Conservation (phyloP, 2,888 invertebrate genomes). For the Thymelicus acteon region DNA sequence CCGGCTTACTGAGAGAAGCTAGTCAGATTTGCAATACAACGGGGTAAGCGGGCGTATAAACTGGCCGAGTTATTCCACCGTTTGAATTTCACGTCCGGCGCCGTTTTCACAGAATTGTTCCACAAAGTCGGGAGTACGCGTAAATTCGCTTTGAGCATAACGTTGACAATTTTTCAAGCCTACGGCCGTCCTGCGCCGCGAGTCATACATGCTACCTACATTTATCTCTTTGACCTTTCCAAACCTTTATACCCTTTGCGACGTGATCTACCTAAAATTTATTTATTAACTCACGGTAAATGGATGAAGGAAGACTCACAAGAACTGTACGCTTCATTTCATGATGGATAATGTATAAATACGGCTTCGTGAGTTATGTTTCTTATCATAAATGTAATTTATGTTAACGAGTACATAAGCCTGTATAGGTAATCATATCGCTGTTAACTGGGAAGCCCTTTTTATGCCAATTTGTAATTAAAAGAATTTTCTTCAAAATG, state of each 20-base stretch:
- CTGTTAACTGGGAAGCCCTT: neutral
- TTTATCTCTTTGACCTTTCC: constrained; percentile 30
- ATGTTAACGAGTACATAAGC: neutral
- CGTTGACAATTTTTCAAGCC: constrained; percentile 22
- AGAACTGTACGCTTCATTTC: constrained; percentile 12
- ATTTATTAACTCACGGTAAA: constrained; percentile 30
- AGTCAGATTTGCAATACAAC: constrained; percentile 29
- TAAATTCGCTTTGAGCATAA: constrained; percentile 10
- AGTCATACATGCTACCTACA: constrained; percentile 17
- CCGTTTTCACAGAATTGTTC: constrained; percentile 26
- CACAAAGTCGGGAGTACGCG: constrained; percentile 13
- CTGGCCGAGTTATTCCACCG: constrained; percentile 28
- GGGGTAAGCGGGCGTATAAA: constrained; percentile 27
- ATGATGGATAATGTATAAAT: constrained; percentile 1
- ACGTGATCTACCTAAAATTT: constrained; percentile 25
- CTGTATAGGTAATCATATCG: neutral
- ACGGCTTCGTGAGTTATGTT: constrained; percentile 16
- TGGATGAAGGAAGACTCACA: constrained; percentile 20
- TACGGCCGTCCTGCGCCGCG: constrained; percentile 11
- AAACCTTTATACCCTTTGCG: constrained; percentile 27
- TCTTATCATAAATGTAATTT: neutral
- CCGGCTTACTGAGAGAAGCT: constrained; percentile 15
- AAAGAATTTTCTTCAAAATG: neutral
- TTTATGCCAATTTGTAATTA: neutral
- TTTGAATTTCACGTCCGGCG: constrained; percentile 17